Base-by-base conservation (phyloP, 2,797 vertebrate genomes). In the Scleropages formosus region DNA sequence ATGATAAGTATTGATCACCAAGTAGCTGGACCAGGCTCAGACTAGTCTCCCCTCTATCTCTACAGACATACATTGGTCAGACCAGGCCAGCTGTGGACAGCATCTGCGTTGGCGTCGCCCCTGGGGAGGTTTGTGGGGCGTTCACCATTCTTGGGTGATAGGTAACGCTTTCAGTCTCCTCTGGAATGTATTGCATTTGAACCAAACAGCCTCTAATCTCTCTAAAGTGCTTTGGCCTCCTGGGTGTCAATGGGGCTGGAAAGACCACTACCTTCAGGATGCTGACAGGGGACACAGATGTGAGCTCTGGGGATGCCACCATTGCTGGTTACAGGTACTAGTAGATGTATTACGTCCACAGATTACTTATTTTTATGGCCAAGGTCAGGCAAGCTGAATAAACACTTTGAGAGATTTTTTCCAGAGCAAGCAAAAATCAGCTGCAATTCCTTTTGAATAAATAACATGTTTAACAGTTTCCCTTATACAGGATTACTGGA, bases 261-360 rank as follows among this genome's bases (percentile, higher is more conserved):
- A 99, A 99, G 86, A 99, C 97, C 0, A 97, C 96, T 61, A 98
- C 95, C 4, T 98, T 99, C 89, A 98, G 95, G 90, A 99, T 99
- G 96, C 88, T 99, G 77, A 98, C 97, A 16, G 97, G 97, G 56
- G 97, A 99, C 85, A 94, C 91, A 12, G 88, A 94, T 22, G 95
- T 95, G 80, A 95, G 92, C 75, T 94, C 91, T 8, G 98, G 98
- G 16, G 92, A 98, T 75, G 96, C 96, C 9, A 84, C 89, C 0
- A 88, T 99, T 74, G 90, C 91, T 31, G 96, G 95, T 59, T 94
- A 92, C 84, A 99, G 96, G 96, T 96, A 85, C 4, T 16, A 7
- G n/a, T 18, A 73, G 47, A 66, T 24, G 15, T 6, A 3, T 8
- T 12, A 46, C 10, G 1, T 8, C 65, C 11, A 16, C 18, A 31